Evolutionary conservation across 2,113 vertebrate species (phyloP), one percentile per base, ranked within the genome.

Genomic region (Silurus glanis): DNA sequence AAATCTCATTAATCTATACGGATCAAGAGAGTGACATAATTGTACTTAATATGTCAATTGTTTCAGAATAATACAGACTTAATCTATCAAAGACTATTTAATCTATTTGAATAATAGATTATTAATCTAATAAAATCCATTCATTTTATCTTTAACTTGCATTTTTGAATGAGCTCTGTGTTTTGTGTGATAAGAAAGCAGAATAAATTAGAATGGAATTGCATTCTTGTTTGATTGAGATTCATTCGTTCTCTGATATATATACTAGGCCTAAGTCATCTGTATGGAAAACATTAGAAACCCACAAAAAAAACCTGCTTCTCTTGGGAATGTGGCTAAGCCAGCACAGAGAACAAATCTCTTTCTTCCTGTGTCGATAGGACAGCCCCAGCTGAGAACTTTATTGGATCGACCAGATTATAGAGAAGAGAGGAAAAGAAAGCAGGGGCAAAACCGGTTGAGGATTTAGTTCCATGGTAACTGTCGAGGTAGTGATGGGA

Each of bases 391-490:
- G 83, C 90, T 89, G 89, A 87, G 90, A 90, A 88, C 85, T 87
- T 90, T 88, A 92, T 90, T 91, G 84, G 88, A 86, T 83, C 49
- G 83, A 55, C 74, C 67, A 89, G 91, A 90, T 87, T 84, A 89
- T 66, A 80, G 51, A 85, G 74, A 89, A 88, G 19, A 71, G 87
- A 90, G 85, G 47, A 82, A 87, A 86, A 62, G 79, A 87, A 87
- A 86, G 37, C 74, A 51, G 59, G 55, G 62, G 67, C 85, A 86
- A 88, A 85, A 71, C 81, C 59, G 84, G 61, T 91, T 28, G 37
- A 88, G 89, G 91, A 92, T 94, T 93, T 94, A 90, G 85, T 89
- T 91, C 91, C 66, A 85, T 90, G 88, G 91, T 88, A 90, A 90
- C 89, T 83, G 91, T 78, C 14, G 23, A 69, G 53, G 28, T 86